phyloP scores from a whole-genome alignment of 1,140 invertebrate genomes.

The Penaeus vannamei region DNA sequence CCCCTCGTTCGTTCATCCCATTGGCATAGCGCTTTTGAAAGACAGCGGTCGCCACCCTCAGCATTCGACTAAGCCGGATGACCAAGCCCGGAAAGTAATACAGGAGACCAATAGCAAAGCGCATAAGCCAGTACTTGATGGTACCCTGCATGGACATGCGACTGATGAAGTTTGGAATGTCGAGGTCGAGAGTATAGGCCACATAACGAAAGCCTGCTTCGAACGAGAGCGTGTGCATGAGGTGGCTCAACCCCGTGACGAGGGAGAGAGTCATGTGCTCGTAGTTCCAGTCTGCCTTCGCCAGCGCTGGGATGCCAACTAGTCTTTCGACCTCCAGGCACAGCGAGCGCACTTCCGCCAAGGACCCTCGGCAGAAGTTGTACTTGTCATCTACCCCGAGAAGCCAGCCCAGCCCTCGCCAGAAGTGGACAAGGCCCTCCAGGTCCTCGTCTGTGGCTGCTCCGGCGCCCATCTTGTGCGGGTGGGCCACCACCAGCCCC shows the following conservation, averaged over 20 bases:
- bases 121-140: conserved; percentile 47
- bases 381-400: conserved; percentile 72
- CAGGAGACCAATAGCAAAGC: conserved; percentile 6
- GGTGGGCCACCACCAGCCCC: conserved; percentile 70
- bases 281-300: conserved; percentile 40
- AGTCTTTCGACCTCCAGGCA: conserved; percentile 49
- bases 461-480: conserved; percentile 69
- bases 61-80: neutral
- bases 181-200: conserved; percentile 24
- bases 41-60: neutral
- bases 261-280: conserved; percentile 46
- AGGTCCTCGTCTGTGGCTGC: conserved; percentile 69
- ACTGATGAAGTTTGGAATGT: conserved; percentile 9
- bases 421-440: conserved; percentile 72
- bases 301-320: conserved; percentile 26
- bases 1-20: too few relatives aligned
- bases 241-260: conserved; percentile 18
- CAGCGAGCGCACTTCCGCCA: conserved; percentile 26
- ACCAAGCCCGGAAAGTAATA: too few relatives aligned
- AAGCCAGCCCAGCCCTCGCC: conserved; percentile 71
- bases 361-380: conserved; percentile 69
- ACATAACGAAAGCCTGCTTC: conserved; percentile 40
- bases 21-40: too few relatives aligned
- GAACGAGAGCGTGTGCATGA: conserved; percentile 23
- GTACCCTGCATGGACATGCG: neutral